These are phyloP conservation scores for Erethizon dorsatum DNA, from an alignment of 2,797 vertebrate genomes.

Conservation along the genomic window DNA sequence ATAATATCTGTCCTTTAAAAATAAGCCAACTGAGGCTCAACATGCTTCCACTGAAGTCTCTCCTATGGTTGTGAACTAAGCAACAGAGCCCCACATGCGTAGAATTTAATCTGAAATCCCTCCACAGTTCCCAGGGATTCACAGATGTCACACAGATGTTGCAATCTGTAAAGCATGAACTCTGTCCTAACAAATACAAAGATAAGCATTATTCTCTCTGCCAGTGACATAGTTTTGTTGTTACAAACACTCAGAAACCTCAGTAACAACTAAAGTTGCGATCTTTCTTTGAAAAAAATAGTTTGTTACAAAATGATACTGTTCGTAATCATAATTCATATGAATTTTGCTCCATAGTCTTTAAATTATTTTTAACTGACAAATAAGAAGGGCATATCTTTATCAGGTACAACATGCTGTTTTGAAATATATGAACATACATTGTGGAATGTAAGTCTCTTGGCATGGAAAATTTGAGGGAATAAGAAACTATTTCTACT, in stretches of 20 bases:
- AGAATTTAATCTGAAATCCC: neutral
- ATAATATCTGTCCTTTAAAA: neutral
- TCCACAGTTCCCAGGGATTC: neutral
- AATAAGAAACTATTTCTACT: neutral
- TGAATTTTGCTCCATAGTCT: neutral
- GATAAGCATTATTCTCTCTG: slow-evolving; percentile 47
- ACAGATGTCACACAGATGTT: slow-evolving; percentile 39
- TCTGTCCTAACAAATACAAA: slow-evolving; percentile 18
- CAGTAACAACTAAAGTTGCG: neutral
- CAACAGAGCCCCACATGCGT: neutral
- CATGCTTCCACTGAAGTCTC: neutral
- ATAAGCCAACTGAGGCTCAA: neutral
- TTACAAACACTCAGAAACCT: neutral
- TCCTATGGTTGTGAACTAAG: neutral
- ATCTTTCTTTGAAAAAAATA: neutral
- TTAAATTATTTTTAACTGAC: neutral
- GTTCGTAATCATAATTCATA: neutral
- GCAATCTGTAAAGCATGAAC: neutral
- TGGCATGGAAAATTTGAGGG: neutral
- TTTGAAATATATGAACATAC: neutral
- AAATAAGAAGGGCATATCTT: neutral
- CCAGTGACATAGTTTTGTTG: neutral
- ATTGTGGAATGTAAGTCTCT: neutral
- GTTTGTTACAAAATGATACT: neutral
- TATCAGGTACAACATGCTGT: neutral